phyloP scores from a whole-genome alignment of 2,888 invertebrate genomes.

The Tetragnatha montana region DNA sequence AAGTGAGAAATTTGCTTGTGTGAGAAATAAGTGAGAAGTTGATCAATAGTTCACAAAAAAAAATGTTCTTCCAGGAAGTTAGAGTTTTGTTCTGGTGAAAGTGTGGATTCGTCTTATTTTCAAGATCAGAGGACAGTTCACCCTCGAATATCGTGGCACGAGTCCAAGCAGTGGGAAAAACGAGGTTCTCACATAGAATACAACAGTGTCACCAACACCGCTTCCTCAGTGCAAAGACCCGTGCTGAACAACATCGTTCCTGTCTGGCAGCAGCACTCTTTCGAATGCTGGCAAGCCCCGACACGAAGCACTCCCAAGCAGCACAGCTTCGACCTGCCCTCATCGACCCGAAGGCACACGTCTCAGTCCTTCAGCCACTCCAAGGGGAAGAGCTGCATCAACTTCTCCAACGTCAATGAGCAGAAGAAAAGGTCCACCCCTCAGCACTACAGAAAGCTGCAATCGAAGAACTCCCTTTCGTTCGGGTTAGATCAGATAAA shows the following conservation, averaged over 20 bases:
- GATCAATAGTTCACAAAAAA: neutral
- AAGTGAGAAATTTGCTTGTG: too few species aligned
- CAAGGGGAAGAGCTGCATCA: conserved; percentile 63
- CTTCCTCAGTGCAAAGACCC: conserved; percentile 39
- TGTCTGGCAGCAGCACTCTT: conserved; percentile 66
- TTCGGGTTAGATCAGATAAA: conserved; percentile 64
- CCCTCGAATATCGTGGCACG: conserved; percentile 59
- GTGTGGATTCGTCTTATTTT: conserved; percentile 64
- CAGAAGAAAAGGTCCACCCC: conserved; percentile 60
- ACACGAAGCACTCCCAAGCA: conserved; percentile 52
- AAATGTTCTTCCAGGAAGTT: conserved; percentile 46
- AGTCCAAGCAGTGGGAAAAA: conserved; percentile 64
- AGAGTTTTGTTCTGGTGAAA: conserved; percentile 68
- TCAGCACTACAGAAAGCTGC: conserved; percentile 56
- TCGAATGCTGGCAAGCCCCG: conserved; percentile 63
- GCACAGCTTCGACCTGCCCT: conserved; percentile 56
- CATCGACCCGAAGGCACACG: conserved; percentile 38
- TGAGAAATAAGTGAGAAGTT: too few species aligned
- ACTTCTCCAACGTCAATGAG: conserved; percentile 38
- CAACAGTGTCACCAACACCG: conserved; percentile 29
- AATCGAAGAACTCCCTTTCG: conserved; percentile 60
- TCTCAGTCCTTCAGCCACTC: conserved; percentile 55
- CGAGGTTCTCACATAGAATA: conserved; percentile 50
- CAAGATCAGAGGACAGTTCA: conserved; percentile 54
- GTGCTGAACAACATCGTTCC: conserved; percentile 60